A percentile compares a stretch with the other conserved stretches of the same genome.
phyloP scores from a whole-genome alignment of 2,888 invertebrate species.

The Apotomis capreana region DNA sequence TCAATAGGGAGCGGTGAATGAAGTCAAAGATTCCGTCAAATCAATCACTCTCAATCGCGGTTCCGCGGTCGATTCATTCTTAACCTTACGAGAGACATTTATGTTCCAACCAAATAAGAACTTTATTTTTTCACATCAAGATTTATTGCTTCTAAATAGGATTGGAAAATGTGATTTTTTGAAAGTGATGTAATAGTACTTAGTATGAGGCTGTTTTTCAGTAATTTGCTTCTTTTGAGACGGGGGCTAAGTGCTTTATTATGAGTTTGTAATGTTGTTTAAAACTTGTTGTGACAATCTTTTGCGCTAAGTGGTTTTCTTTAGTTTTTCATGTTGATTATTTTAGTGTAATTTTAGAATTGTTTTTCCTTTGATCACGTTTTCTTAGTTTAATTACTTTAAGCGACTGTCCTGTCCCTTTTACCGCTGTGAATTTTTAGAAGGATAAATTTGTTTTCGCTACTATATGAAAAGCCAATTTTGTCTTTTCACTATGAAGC shows the following conservation, averaged over 20 bases:
- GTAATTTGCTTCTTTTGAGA: conserved; percentile 26
- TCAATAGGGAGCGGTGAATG: conserved; percentile 31
- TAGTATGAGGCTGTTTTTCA: conserved; percentile 20
- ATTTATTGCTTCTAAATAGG: conserved; percentile 1
- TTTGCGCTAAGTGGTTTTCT: background rate
- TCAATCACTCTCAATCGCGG: conserved; percentile 36
- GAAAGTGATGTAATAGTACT: background rate
- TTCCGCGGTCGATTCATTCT: conserved; percentile 7
- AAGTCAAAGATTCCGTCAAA: conserved; percentile 34
- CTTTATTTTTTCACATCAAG: conserved; percentile 4
- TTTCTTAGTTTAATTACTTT: no score
- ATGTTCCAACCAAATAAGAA: background rate
- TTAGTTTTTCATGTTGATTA: background rate
- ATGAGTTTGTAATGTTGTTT: conserved; percentile 19
- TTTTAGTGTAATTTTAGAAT: background rate
- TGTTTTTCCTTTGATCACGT: background rate
- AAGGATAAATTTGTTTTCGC: no score
- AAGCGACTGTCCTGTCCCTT: no score
- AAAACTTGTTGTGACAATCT: background rate
- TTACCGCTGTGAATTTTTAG: no score
- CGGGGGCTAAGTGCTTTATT: conserved; percentile 17
- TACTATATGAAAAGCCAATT: no score
- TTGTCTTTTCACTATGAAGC: no score
- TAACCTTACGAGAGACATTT: background rate
- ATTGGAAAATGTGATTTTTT: background rate